Conservation (phyloP, 92 coral and sea anemone genomes). For the Phenganax stokvisi region DNA sequence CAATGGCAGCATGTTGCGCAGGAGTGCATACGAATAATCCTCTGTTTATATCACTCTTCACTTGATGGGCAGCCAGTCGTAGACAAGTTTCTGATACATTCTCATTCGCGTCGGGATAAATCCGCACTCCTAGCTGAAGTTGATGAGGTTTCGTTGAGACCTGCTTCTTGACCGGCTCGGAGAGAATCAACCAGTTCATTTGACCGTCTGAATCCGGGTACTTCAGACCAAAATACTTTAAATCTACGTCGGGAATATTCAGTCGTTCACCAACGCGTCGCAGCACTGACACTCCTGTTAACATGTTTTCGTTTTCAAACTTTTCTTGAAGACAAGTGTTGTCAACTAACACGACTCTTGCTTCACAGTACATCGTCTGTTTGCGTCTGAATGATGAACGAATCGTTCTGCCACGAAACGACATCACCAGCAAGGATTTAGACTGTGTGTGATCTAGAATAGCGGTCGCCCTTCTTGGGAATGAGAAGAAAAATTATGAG, state of each 20-base stretch:
- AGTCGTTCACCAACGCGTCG: conserved; percentile 50
- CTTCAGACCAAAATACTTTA: conserved; percentile 78
- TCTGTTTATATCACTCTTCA: conserved; percentile 65
- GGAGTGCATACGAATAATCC: conserved; percentile 64
- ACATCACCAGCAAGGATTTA: not conserved
- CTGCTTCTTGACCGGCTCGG: conserved; percentile 55
- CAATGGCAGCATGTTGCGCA: conserved; percentile 67
- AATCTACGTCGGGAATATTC: conserved; percentile 50
- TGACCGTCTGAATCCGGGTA: conserved; percentile 80
- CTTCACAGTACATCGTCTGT: not conserved
- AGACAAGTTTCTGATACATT: conserved; percentile 50
- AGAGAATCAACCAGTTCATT: conserved; percentile 67
- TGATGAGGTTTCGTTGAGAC: conserved; percentile 49
- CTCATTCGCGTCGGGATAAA: conserved; percentile 62
- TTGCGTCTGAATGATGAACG: conserved; percentile 29
- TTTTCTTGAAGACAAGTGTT: conserved; percentile 31
- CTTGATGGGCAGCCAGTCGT: conserved; percentile 58
- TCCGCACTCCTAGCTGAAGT: conserved; percentile 73
- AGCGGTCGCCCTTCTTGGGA: not conserved
- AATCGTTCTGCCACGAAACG: conserved; percentile 20
- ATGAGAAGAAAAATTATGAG: not conserved
- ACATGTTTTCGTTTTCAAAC: not conserved
- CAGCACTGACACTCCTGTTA: conserved; percentile 22
- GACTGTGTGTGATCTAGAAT: too few species aligned
- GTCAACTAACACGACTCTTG: conserved; percentile 22